Percentiles rank a stretch among this genome's conserved stretches.
Conservation (phyloP, 2,797 vertebrate genomes). For the Pangasius larnaudii region DNA sequence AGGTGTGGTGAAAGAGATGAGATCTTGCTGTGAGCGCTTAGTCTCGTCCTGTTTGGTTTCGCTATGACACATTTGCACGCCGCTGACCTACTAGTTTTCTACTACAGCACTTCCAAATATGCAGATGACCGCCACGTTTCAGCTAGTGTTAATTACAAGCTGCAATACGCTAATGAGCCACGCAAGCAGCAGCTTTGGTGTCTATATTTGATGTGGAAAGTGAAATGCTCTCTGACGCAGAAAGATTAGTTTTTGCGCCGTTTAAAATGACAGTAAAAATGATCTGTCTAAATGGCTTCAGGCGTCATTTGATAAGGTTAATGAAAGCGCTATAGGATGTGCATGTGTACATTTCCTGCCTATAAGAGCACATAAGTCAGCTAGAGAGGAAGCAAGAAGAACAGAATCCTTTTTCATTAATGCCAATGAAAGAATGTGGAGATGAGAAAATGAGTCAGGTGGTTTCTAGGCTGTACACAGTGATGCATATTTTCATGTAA, state of each 20-base stretch:
- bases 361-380: background rate
- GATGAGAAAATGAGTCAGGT: background rate
- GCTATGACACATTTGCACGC: constrained; percentile 47
- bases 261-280: background rate
- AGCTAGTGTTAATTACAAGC: background rate
- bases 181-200: background rate
- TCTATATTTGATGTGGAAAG: background rate
- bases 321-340: background rate
- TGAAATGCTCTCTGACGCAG: background rate
- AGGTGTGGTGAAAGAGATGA: constrained; percentile 57
- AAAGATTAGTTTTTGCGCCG: background rate
- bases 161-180: background rate
- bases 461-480: background rate
- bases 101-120: background rate
- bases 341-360: background rate
- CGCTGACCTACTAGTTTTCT: constrained; percentile 40
- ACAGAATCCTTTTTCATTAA: background rate
- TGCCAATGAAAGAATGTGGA: background rate
- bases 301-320: background rate
- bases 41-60: constrained; percentile 49
- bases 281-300: background rate
- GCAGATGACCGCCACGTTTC: background rate
- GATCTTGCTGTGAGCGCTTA: constrained; percentile 40
- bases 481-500: background rate
- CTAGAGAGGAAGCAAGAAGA: background rate